phyloP scores from a whole-genome alignment of 2,888 invertebrate species.

The Norana najaformis region DNA sequence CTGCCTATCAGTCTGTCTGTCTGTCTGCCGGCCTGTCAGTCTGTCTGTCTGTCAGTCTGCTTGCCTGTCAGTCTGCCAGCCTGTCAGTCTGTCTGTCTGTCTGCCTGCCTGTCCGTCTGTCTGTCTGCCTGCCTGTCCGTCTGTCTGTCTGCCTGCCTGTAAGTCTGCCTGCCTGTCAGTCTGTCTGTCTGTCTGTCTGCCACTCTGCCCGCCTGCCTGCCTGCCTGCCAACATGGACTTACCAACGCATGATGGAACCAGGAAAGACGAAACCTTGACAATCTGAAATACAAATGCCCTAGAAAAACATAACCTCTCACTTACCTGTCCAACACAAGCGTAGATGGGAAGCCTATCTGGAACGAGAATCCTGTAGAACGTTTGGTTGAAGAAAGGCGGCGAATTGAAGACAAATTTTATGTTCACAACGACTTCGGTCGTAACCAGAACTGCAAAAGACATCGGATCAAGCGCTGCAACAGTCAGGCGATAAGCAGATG shows the following conservation, averaged over 20 bases:
- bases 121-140: neutral
- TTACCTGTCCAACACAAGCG: neutral
- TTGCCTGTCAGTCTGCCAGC: neutral
- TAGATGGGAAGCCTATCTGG: neutral
- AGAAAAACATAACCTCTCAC: neutral
- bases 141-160: neutral
- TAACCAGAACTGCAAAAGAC: neutral
- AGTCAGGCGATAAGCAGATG: neutral
- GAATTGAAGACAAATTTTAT: slow-evolving; percentile 3
- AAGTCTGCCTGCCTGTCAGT: neutral
- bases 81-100: neutral
- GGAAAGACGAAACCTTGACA: neutral
- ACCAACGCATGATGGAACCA: neutral
- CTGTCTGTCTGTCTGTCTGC: neutral
- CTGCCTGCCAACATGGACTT: neutral
- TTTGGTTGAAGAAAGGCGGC: slow-evolving; percentile 20
- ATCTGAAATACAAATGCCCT: neutral
- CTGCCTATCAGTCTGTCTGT: neutral
- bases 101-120: neutral
- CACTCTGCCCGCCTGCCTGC: neutral
- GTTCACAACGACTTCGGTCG: slow-evolving; percentile 20
- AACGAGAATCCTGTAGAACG: slow-evolving; percentile 17
- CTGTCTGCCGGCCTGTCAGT: neutral
- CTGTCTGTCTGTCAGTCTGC: neutral
- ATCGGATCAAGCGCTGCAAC: slow-evolving; percentile 2